Percentiles rank a stretch among this genome's conserved stretches.
Evolutionary conservation across 2,888 invertebrate genomes (phyloP).

Genomic region (Cataglyphis rosenhaueri): DNA sequence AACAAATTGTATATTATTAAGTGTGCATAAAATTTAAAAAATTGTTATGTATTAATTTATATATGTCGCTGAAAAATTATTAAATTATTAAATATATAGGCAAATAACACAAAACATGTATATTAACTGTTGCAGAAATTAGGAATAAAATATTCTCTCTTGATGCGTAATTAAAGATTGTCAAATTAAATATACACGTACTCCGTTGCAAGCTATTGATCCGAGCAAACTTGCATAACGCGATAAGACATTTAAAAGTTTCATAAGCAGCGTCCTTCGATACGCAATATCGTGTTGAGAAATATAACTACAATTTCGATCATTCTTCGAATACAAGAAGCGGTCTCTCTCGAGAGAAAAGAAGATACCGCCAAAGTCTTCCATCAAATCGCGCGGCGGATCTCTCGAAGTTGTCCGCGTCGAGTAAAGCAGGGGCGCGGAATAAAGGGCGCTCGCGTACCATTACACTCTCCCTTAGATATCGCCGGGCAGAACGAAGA

Average conservation of each 20-base stretch:
- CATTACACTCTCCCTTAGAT: conserved; percentile 7
- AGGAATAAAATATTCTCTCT: not conserved
- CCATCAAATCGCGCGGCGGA: conserved; percentile 36
- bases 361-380: conserved; percentile 9
- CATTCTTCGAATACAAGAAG: not conserved
- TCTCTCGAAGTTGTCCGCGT: conserved; percentile 20
- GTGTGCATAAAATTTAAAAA: not conserved
- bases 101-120: not conserved
- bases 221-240: not conserved
- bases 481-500: conserved; percentile 41
- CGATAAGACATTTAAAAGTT: not conserved
- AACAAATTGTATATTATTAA: conserved; percentile 1
- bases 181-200: not conserved
- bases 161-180: not conserved
- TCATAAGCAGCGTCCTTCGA: not conserved
- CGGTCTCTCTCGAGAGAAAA: not conserved
- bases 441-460: conserved; percentile 36
- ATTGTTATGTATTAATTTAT: not conserved
- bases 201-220: not conserved
- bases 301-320: conserved; percentile 23
- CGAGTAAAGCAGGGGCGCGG: conserved; percentile 1
- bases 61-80: not conserved
- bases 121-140: not conserved
- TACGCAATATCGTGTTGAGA: conserved; percentile 12
- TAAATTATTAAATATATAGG: not conserved